These are phyloP conservation scores for Synanceia verrucosa DNA, from an alignment of 2,797 vertebrate species.

Conservation along the genomic window DNA sequence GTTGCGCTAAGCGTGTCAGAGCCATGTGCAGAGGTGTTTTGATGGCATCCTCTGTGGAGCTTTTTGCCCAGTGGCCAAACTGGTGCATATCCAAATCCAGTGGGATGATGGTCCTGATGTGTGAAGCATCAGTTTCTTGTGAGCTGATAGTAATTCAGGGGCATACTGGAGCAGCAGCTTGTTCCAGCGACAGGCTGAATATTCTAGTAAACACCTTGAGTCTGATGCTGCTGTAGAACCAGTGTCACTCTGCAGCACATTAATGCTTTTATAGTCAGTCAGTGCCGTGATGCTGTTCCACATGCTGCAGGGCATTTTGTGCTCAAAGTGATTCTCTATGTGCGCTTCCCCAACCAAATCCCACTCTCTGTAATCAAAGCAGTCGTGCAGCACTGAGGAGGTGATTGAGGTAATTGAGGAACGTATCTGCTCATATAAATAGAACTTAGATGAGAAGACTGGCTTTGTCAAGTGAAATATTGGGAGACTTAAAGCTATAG, in stretches of 20 bases:
- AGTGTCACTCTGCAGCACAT: not conserved
- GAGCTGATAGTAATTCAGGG: not conserved
- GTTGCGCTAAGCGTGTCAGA: not conserved
- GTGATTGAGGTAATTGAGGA: not conserved
- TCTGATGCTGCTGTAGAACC: not conserved
- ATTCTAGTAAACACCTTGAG: not conserved
- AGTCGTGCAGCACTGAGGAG: not conserved
- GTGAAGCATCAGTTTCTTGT: not conserved
- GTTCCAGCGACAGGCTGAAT: not conserved
- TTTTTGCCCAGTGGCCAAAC: not conserved
- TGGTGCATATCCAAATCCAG: not conserved
- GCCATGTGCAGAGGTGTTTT: not conserved
- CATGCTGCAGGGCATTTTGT: not conserved
- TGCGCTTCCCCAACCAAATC: no score
- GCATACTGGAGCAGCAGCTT: not conserved
- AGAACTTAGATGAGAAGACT: conserved; percentile 14
- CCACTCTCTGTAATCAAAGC: not conserved
- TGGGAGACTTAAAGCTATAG: not conserved
- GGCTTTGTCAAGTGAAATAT: conserved; percentile 8
- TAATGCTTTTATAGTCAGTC: not conserved
- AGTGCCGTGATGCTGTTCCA: not conserved
- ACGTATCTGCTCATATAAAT: conserved; percentile 27
- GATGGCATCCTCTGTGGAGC: not conserved
- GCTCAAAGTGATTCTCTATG: not conserved
- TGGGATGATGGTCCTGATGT: not conserved